Percentiles rank a stretch among this genome's conserved stretches.
Conservation (phyloP, 2,888 invertebrate genomes). For the Chironomus riparius region DNA sequence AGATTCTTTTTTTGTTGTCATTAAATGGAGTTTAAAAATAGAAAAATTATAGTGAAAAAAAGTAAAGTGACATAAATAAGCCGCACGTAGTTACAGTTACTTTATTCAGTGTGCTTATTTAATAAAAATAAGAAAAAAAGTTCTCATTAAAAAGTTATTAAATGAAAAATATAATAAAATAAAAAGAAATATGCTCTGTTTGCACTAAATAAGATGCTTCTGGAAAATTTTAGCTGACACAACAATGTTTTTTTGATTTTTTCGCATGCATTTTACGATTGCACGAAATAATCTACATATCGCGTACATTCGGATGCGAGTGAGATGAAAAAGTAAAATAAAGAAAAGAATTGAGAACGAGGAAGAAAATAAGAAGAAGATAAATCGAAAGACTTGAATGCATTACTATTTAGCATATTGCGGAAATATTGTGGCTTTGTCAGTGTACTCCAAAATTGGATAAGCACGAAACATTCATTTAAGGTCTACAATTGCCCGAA, state of each 20-base stretch:
- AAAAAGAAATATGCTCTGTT: not conserved
- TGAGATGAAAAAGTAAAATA: not conserved
- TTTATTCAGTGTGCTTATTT: not conserved
- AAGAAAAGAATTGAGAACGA: not conserved
- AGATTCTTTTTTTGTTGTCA: no score
- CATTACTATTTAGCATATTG: not conserved
- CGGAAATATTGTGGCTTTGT: not conserved
- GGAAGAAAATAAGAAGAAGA: conserved; percentile 2
- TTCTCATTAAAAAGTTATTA: not conserved
- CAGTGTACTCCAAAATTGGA: not conserved
- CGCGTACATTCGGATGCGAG: not conserved
- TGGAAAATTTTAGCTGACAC: not conserved
- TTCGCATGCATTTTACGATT: conserved; percentile 12
- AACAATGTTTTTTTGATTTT: conserved; percentile 6
- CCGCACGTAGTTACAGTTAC: not conserved
- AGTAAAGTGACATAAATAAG: not conserved
- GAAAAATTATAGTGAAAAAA: not conserved
- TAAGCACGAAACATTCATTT: not conserved
- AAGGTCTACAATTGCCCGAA: not conserved
- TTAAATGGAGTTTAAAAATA: no score
- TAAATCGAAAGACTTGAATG: conserved; percentile 15
- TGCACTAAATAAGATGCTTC: not conserved
- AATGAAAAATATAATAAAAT: not conserved
- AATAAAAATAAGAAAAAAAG: not conserved
- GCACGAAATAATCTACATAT: not conserved